phyloP scores from a whole-genome alignment of 2,113 vertebrate species.

The Glareola pratincola region DNA sequence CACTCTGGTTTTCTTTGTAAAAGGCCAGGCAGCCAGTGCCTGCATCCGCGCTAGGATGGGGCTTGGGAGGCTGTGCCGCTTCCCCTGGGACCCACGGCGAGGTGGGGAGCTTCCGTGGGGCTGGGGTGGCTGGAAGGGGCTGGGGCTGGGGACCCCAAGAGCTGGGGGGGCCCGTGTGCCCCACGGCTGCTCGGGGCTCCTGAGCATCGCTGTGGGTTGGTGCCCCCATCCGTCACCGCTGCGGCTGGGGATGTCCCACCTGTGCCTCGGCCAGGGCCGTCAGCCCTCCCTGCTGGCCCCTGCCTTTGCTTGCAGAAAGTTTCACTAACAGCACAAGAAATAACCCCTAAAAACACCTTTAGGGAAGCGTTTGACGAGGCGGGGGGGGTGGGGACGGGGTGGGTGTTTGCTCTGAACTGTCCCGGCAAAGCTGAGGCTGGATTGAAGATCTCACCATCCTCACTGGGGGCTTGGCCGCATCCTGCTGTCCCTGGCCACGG shows the following conservation, averaged over 20 bases:
- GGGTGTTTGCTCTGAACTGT: background rate
- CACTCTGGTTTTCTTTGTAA: background rate
- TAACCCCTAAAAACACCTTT: background rate
- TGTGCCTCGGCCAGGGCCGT: accelerated
- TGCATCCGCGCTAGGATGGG: accelerated
- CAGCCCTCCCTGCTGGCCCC: background rate
- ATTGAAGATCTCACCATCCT: background rate
- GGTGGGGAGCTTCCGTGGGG: background rate
- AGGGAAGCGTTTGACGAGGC: background rate
- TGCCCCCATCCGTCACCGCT: background rate
- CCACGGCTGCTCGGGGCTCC: accelerated
- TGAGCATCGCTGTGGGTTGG: background rate
- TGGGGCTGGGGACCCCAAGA: background rate
- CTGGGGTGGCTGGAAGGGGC: background rate
- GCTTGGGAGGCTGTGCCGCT: background rate
- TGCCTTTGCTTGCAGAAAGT: background rate
- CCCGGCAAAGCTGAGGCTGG: background rate
- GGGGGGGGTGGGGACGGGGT: too few relatives aligned
- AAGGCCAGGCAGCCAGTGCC: background rate
- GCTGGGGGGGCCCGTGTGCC: background rate
- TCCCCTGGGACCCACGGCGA: accelerated
- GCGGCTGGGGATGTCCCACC: background rate
- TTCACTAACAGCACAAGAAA: background rate
- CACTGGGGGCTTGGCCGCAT: accelerated
- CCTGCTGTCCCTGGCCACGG: accelerated